Evolutionary conservation across 1,140 invertebrate species (phyloP), one percentile per base, ranked within the genome.

Genomic region (Sweltsa coloradensis): DNA sequence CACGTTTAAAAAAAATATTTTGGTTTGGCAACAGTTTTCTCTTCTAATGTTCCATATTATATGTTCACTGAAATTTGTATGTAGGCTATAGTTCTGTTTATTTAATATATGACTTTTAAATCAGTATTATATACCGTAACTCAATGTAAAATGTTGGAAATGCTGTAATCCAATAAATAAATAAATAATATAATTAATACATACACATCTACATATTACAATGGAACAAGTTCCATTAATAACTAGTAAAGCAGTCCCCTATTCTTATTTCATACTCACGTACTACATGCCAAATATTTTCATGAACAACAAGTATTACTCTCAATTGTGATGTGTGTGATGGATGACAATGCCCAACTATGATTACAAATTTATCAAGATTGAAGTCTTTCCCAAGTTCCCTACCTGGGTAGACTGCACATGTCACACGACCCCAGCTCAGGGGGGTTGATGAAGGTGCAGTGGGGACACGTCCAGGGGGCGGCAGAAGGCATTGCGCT

Each of bases 391-490:
- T 9, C 29, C 14, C 14, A 31, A 29, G 9, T 16, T 56, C 43
- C 50, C 60, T 69, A 79, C 74, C 80, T 78, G 34, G 92, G 92
- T 60, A 96, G 73, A 57, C 78, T 79, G 70, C 93, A 97, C 75
- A 96, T 94, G 62, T 96, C 92, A 71, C 92, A 97, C 49, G 74
- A 74, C 45, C 67, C 73, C 40, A 76, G 68, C 39, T 79, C 75
- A 39, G 78, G 65, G 48, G 74, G 73, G 72, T 97, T 97, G 56
- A 93, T 75, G 65, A 83, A 97, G 47, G 93, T 97, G 72, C 93
- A 97, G 58, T 91, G 81, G 49, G 77, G 75, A 67, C 93, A 97
- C 9, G 87, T 91, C 93, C 93, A 97, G 46, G 78, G 64, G 34
- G 66, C 65, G 48, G 61, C 68, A 43, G 54, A 56, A 34, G 62